These are phyloP conservation scores for Micropterix aruncella DNA, from an alignment of 2,888 invertebrate genomes.

Conservation along the genomic window DNA sequence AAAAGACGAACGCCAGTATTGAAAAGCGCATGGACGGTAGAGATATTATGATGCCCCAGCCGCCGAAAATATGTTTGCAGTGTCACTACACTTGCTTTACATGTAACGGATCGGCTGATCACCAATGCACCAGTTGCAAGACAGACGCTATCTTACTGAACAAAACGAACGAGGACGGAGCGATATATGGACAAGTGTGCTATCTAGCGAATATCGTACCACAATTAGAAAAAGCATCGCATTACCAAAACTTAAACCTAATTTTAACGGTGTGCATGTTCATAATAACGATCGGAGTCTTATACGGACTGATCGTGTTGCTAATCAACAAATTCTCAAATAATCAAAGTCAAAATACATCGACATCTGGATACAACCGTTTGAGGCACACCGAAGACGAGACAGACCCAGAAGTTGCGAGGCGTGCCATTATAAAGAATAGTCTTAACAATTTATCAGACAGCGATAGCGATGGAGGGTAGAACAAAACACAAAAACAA, in stretches of 20 bases:
- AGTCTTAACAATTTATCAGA: no score
- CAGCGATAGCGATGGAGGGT: not conserved
- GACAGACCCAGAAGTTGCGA: not conserved
- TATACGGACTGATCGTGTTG: constrained; percentile 12
- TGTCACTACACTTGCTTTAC: constrained; percentile 66
- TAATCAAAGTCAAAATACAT: not conserved
- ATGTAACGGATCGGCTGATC: constrained; percentile 54
- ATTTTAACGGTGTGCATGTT: constrained; percentile 25
- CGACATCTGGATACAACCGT: constrained; percentile 9
- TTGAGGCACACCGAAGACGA: constrained; percentile 6
- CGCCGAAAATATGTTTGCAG: constrained; percentile 37
- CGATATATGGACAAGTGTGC: constrained; percentile 31
- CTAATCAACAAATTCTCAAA: constrained; percentile 3
- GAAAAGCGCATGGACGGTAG: not conserved
- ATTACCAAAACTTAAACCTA: constrained; percentile 32
- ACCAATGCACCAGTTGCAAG: constrained; percentile 53
- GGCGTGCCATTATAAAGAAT: no score
- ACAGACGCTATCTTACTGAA: constrained; percentile 45
- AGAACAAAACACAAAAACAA: no score
- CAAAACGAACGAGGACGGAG: constrained; percentile 20
- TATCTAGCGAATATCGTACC: constrained; percentile 32
- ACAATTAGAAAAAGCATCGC: constrained; percentile 27
- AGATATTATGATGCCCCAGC: constrained; percentile 13
- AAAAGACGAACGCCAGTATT: not conserved
- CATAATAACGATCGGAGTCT: constrained; percentile 15